A percentile compares a stretch with the other conserved stretches of the same genome.
These are phyloP conservation scores for Caracal caracal DNA, from an alignment of 2,113 vertebrate genomes.

Conservation along the genomic window DNA sequence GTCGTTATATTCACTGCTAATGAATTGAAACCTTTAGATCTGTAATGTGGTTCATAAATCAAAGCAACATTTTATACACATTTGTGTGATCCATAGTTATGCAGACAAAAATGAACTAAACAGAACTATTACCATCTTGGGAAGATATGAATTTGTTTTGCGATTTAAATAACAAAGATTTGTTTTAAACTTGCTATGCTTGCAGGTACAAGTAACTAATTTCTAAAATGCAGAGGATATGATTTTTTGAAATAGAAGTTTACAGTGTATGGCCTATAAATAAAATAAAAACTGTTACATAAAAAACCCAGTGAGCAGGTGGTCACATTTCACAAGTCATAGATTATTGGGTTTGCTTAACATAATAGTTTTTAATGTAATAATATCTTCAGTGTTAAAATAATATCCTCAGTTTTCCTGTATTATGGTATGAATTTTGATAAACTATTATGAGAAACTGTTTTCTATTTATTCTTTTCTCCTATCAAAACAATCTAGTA, in stretches of 20 bases:
- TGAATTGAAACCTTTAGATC: slow-evolving; percentile 56
- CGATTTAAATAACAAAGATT: slow-evolving; percentile 18
- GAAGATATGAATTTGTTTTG: not conserved
- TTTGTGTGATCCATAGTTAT: not conserved
- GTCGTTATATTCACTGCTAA: slow-evolving; percentile 69
- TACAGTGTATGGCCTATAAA: not conserved
- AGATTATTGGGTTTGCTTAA: slow-evolving; percentile 33
- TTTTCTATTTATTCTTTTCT: not conserved
- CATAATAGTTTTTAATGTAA: not conserved
- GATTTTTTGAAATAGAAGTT: slow-evolving; percentile 28
- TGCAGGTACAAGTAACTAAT: not conserved
- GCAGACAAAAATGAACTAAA: slow-evolving; percentile 38
- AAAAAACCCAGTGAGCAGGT: not conserved
- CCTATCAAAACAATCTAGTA: not conserved
- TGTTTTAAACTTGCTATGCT: not conserved
- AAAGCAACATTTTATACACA: slow-evolving; percentile 48
- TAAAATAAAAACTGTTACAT: not conserved
- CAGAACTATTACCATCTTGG: not conserved
- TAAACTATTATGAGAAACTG: not conserved
- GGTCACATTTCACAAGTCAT: slow-evolving; percentile 14
- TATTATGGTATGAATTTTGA: not conserved
- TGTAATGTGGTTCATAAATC: slow-evolving; percentile 46
- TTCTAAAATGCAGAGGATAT: not conserved
- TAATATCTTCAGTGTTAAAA: not conserved
- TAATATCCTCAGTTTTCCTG: not conserved